Evolutionary conservation across 1,140 invertebrate genomes (phyloP), one percentile per base, ranked within the genome.

Genomic region (Mesaphorura yosii): DNA sequence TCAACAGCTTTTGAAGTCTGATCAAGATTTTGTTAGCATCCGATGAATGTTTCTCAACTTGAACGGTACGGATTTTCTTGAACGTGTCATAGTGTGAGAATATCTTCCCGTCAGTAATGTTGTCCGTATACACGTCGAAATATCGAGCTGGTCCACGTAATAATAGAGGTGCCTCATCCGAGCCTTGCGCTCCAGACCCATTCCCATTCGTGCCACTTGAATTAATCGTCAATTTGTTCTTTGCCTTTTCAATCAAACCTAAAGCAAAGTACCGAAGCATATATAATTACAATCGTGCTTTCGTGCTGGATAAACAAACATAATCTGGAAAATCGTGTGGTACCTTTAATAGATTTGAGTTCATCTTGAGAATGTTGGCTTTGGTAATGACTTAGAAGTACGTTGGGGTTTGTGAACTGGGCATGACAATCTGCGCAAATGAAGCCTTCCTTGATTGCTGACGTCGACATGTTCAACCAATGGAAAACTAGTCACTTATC

Each of bases 261-360:
- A 20, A 26, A 46, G 28, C 10, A 48, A 5, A 48, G n/a, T 10
- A 34, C n/a, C 17, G 22, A 10, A 12, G 40, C 6, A 37, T 12
- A 48, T 34, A 31, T 34, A 46, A 46, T 27, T 46, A 7, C 4
- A 26, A 27, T 6, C 44, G 25, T 46, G 7, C n/a, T n/a, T n/a
- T n/a, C n/a, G n/a, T n/a, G n/a, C n/a, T n/a, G n/a, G n/a, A n/a
- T n/a, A n/a, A n/a, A n/a, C n/a, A n/a, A n/a, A n/a, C n/a, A n/a
- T n/a, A n/a, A n/a, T n/a, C n/a, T n/a, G n/a, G n/a, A n/a, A 42
- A 19, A 42, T 42, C 6, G 12, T 7, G 5, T 7, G 25, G 31
- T 48, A 48, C 46, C 46, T 48, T 48, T 48, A 20, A 48, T 48
- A 34, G 25, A 34, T n/a, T 48, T 48, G 17, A 31, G 10, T 15